These are phyloP conservation scores for Mormyrops attenuatus DNA, from an alignment of 2,797 vertebrate species.

Conservation along the genomic window DNA sequence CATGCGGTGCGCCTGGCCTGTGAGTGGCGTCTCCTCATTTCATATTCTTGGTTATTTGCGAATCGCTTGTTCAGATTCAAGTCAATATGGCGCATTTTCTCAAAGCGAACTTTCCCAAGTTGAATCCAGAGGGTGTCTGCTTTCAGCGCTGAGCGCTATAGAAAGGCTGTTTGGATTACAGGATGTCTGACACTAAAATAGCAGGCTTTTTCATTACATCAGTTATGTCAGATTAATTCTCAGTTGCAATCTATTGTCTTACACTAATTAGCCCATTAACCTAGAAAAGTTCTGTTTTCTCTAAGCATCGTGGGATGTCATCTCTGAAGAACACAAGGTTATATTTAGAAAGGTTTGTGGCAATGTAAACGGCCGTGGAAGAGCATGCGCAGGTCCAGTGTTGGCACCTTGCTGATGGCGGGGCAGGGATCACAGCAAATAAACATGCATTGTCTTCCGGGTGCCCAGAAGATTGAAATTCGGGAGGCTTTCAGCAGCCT, in stretches of 20 bases:
- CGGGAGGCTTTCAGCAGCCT: background rate
- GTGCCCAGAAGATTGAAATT: background rate
- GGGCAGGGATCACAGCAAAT: background rate
- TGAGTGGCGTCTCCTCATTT: background rate
- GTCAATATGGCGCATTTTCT: background rate
- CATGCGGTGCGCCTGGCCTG: background rate
- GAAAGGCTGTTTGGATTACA: background rate
- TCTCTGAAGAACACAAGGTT: conserved; percentile 32
- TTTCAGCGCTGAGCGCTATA: background rate
- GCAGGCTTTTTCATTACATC: background rate
- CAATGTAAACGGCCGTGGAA: conserved; percentile 2
- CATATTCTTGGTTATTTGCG: background rate
- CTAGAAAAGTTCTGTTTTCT: conserved; percentile 41
- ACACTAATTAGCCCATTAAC: conserved; percentile 47
- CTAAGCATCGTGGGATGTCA: conserved; percentile 35
- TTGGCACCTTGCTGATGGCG: background rate
- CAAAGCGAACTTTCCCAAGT: background rate
- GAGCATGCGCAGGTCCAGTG: background rate
- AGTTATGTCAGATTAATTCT: conserved; percentile 22
- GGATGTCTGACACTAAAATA: background rate
- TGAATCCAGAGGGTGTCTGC: background rate
- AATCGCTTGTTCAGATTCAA: background rate
- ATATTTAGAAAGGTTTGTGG: conserved; percentile 37
- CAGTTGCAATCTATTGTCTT: conserved; percentile 27
- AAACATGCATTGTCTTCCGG: background rate